Evolutionary conservation across 2,888 invertebrate genomes (phyloP), one percentile per base, ranked within the genome.

Genomic region (Hydriomena furcata): DNA sequence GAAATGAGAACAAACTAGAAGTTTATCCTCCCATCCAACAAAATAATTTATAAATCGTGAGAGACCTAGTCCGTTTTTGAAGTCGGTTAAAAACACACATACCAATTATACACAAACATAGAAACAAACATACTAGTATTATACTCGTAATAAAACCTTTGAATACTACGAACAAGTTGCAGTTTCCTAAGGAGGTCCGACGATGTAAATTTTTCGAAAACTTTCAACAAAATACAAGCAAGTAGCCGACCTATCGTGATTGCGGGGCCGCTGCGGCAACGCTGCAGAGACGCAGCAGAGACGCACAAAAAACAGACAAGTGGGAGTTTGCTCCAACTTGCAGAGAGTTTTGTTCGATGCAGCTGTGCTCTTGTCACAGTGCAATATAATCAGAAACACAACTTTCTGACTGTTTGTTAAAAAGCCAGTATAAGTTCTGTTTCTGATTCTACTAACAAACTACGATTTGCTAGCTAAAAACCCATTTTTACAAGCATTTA

Each of bases 341-440:
- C 48, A 28, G 27, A 7, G 36, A 58, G 52, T 42, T 52, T 49
- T 37, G 52, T 55, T 48, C 44, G 35, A 50, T 52, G 50, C 52
- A 58, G 52, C 58, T 58, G 58, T 40, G 44, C 25, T 28, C 12
- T 0, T 5, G 23, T 1, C 45, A 40, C 27, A 52, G 47, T 28
- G 12, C 8, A 42, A 1, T 11, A 0, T 0, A 30, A 12, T 7
- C 12, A 37, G 38, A 28, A 17, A 7, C 3, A 17, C 17, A 8
- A 17, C 20, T 31, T 17, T 17, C 2, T 17, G n/a, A n/a, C n/a
- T n/a, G n/a, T n/a, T n/a, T n/a, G n/a, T n/a, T n/a, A n/a, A n/a
- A n/a, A n/a, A n/a, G n/a, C n/a, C n/a, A n/a, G n/a, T n/a, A n/a
- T n/a, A n/a, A n/a, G n/a, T n/a, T n/a, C n/a, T n/a, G n/a, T n/a